A percentile compares a stretch with the other conserved stretches of the same genome.
These are phyloP conservation scores for Eptesicus fuscus DNA, from an alignment of 2,113 vertebrate genomes.

Conservation along the genomic window DNA sequence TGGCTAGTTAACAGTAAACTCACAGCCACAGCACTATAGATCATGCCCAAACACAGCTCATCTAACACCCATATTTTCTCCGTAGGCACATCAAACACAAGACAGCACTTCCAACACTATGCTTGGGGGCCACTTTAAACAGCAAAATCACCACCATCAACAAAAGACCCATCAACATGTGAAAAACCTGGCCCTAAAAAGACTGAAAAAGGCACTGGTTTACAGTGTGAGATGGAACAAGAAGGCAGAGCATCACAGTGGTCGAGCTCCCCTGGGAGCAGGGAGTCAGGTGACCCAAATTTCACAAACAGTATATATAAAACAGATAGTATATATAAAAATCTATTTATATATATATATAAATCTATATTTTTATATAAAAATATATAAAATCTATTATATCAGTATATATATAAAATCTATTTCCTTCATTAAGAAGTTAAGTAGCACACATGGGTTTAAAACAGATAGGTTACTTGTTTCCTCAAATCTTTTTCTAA, in stretches of 20 bases:
- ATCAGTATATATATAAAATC: too few relatives aligned
- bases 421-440: too few relatives aligned
- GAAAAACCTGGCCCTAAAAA: background rate
- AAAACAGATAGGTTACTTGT: background rate
- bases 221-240: background rate
- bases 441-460: too few relatives aligned
- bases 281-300: background rate
- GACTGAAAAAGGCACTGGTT: background rate
- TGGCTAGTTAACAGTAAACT: background rate
- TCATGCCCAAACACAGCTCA: background rate
- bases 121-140: background rate
- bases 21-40: too few relatives aligned
- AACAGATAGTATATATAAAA: too few relatives aligned
- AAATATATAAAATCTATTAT: too few relatives aligned
- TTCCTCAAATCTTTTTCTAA: background rate
- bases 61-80: background rate
- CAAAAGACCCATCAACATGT: background rate
- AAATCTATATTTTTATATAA: too few relatives aligned
- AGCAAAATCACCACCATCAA: background rate
- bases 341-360: too few relatives aligned
- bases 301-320: background rate
- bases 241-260: background rate
- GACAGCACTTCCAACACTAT: background rate
- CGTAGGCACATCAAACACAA: background rate
- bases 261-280: background rate